Conservation (phyloP, 1,140 invertebrate species). For the Acromyrmex charruanus region DNA sequence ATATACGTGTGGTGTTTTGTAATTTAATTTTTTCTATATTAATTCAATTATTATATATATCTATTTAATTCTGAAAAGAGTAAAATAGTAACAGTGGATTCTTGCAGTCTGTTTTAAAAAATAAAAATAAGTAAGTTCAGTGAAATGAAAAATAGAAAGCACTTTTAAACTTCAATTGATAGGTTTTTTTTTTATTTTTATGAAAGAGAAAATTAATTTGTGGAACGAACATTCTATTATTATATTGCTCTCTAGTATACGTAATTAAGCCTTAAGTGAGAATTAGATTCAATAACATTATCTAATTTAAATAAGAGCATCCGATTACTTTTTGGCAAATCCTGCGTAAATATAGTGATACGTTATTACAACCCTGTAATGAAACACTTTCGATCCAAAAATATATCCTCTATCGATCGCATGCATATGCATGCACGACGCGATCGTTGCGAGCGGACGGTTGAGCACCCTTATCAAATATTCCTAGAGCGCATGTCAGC, state of each 20-base stretch:
- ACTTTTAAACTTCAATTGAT: too few species aligned
- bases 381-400: slow-evolving; percentile 46
- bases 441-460: slow-evolving; percentile 14
- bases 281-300: background rate
- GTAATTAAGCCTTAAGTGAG: background rate
- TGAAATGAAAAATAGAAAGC: slow-evolving; percentile 6
- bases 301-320: background rate
- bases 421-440: slow-evolving; percentile 54
- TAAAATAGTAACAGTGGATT: background rate
- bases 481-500: slow-evolving; percentile 69
- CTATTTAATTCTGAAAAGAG: background rate
- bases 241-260: background rate
- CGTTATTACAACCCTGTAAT: slow-evolving; percentile 28
- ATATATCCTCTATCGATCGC: slow-evolving; percentile 48
- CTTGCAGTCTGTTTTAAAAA: background rate
- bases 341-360: slow-evolving; percentile 5
- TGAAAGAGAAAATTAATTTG: background rate
- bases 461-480: slow-evolving; percentile 71
- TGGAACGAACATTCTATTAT: background rate
- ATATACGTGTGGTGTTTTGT: background rate
- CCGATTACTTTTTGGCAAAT: background rate
- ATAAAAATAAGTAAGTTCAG: background rate
- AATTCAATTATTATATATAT: background rate
- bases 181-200: background rate
- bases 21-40: background rate